Evolutionary conservation across 2,113 vertebrate genomes (phyloP), one percentile per base, ranked within the genome.

Genomic region (Chloebia gouldiae): DNA sequence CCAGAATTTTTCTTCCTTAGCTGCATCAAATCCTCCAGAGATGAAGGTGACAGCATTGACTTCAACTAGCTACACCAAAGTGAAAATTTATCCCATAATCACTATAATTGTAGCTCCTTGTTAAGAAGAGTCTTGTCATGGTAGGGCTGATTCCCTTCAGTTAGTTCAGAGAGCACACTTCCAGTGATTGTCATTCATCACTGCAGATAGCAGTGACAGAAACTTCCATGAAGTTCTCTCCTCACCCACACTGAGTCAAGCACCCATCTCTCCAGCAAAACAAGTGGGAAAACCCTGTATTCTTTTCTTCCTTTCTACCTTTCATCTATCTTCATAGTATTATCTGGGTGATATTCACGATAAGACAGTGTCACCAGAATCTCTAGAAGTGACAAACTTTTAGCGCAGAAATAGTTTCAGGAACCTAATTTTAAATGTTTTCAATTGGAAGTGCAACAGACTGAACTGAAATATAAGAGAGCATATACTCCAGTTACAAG

Each of bases 161-260:
- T n/a, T 63, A 66, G 28, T 70, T 92, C 42, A 70, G n/a, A 54
- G 7, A 71, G 15, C 8, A 30, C 7, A 27, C 9, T 69, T 83
- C 7, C 21, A 54, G 63, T 14, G 57, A 59, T 28, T 94, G 49
- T 20, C 61, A 63, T 86, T 90, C 28, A 30, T 40, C 2, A 2
- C 6, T 33, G 57, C 37, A 60, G 27, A 60, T 0, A 56, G 30
- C 0, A 0, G 24, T 64, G 65, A 88, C 50, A 60, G 22, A 79
- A 45, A 63, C 40, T 76, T 94, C 30, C 13, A 1, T 45, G 35
- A 90, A 82, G 47, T 68, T 88, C 30, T 86, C 49, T 60, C 11
- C 35, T 81, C 37, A 50, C 35, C 66, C 57, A 80, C 57, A 63
- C 25, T 1, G 1, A 78, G 63, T 61, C 31, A 65, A 83, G 11